Base-by-base conservation (phyloP, 2,797 vertebrate species). In the Bovichtus variegatus region DNA sequence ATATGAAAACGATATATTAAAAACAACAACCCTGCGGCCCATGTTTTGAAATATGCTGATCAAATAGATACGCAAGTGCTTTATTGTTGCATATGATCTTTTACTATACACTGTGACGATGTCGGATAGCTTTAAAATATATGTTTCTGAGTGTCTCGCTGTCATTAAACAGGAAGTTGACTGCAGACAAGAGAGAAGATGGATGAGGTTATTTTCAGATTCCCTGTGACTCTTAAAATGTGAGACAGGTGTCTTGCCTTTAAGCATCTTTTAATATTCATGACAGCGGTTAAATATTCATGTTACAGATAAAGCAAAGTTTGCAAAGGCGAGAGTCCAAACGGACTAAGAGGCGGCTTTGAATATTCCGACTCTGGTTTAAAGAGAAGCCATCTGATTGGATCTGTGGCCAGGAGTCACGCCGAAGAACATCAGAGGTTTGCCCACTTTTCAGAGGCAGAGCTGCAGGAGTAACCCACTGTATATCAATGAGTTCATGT, bases 271-370 rank as follows among this genome's bases (percentile, higher is more conserved):
- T 76, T 76, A 93, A 80, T 88, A 93, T 93, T 91, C 46, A 93
- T 93, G 71, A 46, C 18, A 12, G 16, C 2, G n/a, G 15, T 91
- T 71, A 92, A 93, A 89, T 87, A 92, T 94, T 93, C 43, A 94
- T 93, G 61, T 36, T 40, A 74, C 65, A 86, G 87, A 82, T 64
- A 83, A 67, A 61, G 64, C 44, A 66, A 82, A 72, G 66, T 78
- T 80, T 74, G 62, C 55, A 70, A 59, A 76, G 58, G 62, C 27
- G 25, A 83, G 71, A n/a, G 23, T 72, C 44, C n/a, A 54, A 80
- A 63, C 13, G 12, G 18, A n/a, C 38, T 44, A 6, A 65, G 70
- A 81, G 66, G 44, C 44, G 4, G 41, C 73, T 82, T 71, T 71
- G 64, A 82, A 84, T 71, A 49, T 27, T 27, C 54, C 9, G 29